These are phyloP conservation scores for Pholis gunnellus DNA, from an alignment of 2,113 vertebrate genomes.

Conservation along the genomic window DNA sequence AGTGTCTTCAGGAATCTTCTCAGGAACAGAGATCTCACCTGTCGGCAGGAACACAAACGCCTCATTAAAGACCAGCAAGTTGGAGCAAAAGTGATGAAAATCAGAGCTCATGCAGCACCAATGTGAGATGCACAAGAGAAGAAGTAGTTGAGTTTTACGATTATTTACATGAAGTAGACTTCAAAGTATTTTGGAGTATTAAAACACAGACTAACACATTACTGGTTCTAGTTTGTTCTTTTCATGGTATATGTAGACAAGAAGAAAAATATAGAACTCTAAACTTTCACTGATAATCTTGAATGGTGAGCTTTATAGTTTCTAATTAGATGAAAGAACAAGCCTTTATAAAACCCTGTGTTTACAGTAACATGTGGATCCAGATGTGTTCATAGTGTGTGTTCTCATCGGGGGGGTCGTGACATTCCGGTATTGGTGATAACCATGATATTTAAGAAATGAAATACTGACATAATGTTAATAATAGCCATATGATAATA, in stretches of 20 bases:
- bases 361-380: neutral
- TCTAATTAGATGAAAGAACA: neutral
- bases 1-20: constrained; percentile 91
- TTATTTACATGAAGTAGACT: neutral
- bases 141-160: neutral
- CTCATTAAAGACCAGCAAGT: constrained; percentile 10
- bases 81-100: constrained; percentile 1
- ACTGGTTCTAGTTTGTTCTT: no score
- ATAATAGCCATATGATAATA: neutral
- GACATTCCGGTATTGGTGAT: no score
- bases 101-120: neutral
- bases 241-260: neutral
- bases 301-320: neutral
- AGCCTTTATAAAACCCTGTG: neutral
- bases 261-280: neutral
- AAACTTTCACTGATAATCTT: neutral
- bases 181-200: no score
- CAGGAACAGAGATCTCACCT: constrained; percentile 92
- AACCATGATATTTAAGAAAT: no score
- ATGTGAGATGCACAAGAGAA: neutral
- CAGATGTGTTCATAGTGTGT: neutral
- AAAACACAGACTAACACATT: no score
- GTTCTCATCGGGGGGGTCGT: no score
- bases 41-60: constrained; percentile 47
- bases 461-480: neutral